Base-by-base conservation (phyloP, 1,140 invertebrate species). In the Hylaeus volcanicus region DNA sequence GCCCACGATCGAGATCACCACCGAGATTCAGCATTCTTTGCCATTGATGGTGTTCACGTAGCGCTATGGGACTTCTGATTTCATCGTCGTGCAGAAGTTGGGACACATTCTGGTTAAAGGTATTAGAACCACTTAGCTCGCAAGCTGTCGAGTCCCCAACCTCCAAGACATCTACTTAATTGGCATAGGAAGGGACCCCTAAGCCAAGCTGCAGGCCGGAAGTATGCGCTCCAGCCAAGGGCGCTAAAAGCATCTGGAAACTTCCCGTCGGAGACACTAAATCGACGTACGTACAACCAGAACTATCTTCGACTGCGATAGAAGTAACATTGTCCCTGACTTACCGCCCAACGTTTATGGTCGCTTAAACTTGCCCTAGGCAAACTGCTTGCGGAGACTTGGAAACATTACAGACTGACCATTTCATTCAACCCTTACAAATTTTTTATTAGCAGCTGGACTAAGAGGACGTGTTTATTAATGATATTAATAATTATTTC, bases 141-240 rank as follows among this genome's bases (percentile, higher is more conserved):
- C 84, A 88, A 90, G 87, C 89, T 88, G 82, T 89, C 83, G 86
- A 89, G 86, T 90, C 75, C 87, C 72, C 74, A 83, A 83, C 86
- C 79, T 84, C 78, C 75, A 84, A 91, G 89, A 90, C 89, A 86
- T 90, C 87, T 88, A 89, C 90, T 91, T 90, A 92, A 93, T 91
- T 90, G 89, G 89, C 90, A 90, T 89, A 89, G 85, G 89, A 90
- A 88, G 81, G 77, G 79, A 79, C 61, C 79, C 48, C 66, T 86
- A 86, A 83, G 83, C 81, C 72, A 83, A 79, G 81, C 76, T 64
- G 63, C 69, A 80, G 80, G 65, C 82, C 79, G 75, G 82, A 86
- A 81, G 77, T 88, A 81, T 75, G 82, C 82, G 68, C 71, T 63
- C 75, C 65, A 70, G 78, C 78, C 79, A 64, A 74, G 56, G 84